Evolutionary conservation across 2,888 invertebrate genomes (phyloP), one percentile per base, ranked within the genome.

Genomic region (Melipona beecheii): DNA sequence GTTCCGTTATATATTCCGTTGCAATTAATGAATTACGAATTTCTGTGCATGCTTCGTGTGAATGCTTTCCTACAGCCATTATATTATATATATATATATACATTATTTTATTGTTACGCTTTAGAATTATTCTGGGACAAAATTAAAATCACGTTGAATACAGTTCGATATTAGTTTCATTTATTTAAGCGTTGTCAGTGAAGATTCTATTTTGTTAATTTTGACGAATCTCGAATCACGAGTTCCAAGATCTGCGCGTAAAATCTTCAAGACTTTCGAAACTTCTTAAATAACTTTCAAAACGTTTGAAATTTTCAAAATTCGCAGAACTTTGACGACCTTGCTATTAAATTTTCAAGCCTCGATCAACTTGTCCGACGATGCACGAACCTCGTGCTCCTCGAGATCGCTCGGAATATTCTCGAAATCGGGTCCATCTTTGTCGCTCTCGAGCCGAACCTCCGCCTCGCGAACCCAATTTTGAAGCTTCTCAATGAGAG

Each of bases 401-500:
- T 98, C 97, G 49, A 99, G 95, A 92, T 98, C 98, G 13, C 96
- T 95, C 70, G 97, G 95, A 15, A 98, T 97, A 88, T 98, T 98
- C 90, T 97, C 97, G 92, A 98, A 98, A 93, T 99, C 98, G 11
- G 98, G 97, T 21, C 98, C 98, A 86, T 97, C 97, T 91, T 97
- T 97, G 85, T 97, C 97, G 92, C 97, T 96, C 84, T 97, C 96
- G 36, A 98, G 94, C 65, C 97, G 96, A 71, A 97, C 96, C 89
- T 97, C 97, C 0, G 98, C 98, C 92, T 98, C 97, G 91, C 97
- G 97, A 0, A 98, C 97, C 98, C 98, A 98, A 75, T 96, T 96
- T 90, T 97, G 97, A 11, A 99, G 95, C 93, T 97, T 97, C 69
- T 97, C 97, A 2, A 97, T 97, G 11, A 97, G 95, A 72, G 96